These are phyloP conservation scores for Eristalis intricaria DNA, from an alignment of 2,888 invertebrate species.

Conservation along the genomic window DNA sequence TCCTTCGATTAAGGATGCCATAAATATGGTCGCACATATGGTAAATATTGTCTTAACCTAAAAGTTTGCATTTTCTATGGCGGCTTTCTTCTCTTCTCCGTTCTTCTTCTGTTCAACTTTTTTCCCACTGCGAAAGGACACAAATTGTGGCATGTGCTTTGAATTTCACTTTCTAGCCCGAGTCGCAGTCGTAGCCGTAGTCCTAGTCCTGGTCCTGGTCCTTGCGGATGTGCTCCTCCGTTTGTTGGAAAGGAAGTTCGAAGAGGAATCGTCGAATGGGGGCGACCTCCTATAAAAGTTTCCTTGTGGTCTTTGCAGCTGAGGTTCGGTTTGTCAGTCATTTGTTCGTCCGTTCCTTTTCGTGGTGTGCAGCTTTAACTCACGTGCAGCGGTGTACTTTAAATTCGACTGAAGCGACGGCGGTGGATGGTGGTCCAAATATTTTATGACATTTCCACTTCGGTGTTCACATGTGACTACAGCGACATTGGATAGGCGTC, in stretches of 20 bases:
- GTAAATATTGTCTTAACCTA: conserved; percentile 75
- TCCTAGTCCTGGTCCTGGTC: background rate
- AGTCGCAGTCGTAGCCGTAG: background rate
- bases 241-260: background rate
- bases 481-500: background rate
- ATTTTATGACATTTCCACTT: conserved; percentile 24
- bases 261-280: conserved; percentile 4
- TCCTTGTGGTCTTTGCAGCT: conserved; percentile 24
- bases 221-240: background rate
- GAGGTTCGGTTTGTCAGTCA: conserved; percentile 7
- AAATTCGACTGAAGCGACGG: background rate
- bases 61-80: conserved; percentile 63
- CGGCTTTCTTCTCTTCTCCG: conserved; percentile 29
- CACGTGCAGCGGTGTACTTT: conserved; percentile 13
- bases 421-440: conserved; percentile 50
- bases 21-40: conserved; percentile 73
- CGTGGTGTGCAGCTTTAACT: conserved; percentile 27
- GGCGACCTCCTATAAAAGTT: conserved; percentile 14
- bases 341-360: background rate
- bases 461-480: background rate
- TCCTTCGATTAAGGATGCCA: conserved; percentile 67
- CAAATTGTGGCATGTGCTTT: conserved; percentile 57
- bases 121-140: conserved; percentile 48
- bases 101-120: conserved; percentile 35
- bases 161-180: conserved; percentile 63